phyloP scores from a whole-genome alignment of 2,888 invertebrate genomes.

The Acanthococcus lagerstroemiae region DNA sequence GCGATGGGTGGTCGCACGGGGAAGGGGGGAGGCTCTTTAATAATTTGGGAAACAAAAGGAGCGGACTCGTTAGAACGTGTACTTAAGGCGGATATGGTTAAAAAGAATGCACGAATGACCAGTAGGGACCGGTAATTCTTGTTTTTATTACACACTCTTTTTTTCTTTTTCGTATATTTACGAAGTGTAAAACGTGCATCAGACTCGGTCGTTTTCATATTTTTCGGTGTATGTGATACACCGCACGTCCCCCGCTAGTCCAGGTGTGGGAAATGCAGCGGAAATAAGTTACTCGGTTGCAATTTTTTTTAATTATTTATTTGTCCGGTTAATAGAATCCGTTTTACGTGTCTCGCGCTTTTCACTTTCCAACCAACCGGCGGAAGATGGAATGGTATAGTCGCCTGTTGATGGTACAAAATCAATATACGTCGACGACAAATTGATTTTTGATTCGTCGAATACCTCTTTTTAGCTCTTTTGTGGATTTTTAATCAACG shows the following conservation, averaged over 20 bases:
- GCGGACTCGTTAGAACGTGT: too few species aligned
- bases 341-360: not conserved
- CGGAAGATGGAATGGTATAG: too few species aligned
- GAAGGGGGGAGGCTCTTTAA: not conserved
- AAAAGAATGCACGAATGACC: not conserved
- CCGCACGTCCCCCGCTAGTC: too few species aligned
- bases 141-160: not conserved
- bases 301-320: not conserved
- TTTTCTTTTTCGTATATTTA: not conserved
- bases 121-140: not conserved
- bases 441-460: too few species aligned
- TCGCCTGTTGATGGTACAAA: too few species aligned
- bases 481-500: too few species aligned
- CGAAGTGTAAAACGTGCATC: too few species aligned
- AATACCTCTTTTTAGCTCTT: too few species aligned
- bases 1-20: not conserved
- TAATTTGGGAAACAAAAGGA: not conserved
- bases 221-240: too few species aligned
- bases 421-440: too few species aligned
- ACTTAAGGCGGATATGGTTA: not conserved
- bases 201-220: too few species aligned
- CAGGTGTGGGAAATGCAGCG: too few species aligned
- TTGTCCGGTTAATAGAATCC: not conserved
- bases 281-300: not conserved
- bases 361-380: not conserved